Conservation (phyloP, 2,113 vertebrate genomes). For the Oncorhynchus clarkii region DNA sequence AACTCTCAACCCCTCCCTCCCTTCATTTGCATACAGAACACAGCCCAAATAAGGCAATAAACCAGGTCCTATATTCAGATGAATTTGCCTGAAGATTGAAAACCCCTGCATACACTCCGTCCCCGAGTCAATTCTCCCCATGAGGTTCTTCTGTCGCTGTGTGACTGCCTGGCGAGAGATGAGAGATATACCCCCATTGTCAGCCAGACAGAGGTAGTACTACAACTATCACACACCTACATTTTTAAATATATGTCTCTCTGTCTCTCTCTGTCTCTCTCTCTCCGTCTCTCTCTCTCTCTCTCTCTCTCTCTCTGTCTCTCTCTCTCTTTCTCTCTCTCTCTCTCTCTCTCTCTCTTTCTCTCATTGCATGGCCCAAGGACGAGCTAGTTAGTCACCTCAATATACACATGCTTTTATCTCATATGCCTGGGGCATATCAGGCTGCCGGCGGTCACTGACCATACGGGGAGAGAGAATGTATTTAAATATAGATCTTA, state of each 20-base stretch:
- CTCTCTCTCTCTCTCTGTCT: too few relatives aligned
- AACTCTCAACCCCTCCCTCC: conserved; percentile 38
- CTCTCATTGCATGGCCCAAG: conserved; percentile 59
- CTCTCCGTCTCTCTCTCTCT: too few relatives aligned
- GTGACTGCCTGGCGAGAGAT: neutral
- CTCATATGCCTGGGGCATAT: conserved; percentile 61
- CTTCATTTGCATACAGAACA: conserved; percentile 80
- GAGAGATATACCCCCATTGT: conserved; percentile 48
- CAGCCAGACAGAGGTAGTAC: conserved; percentile 65
- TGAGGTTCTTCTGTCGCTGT: conserved; percentile 17
- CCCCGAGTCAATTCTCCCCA: conserved; percentile 56
- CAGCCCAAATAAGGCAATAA: conserved; percentile 83
- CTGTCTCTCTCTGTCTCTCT: too few relatives aligned
- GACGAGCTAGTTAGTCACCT: conserved; percentile 62
- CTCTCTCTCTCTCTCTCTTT: too few relatives aligned
- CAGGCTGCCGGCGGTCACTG: conserved; percentile 69
- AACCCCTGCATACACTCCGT: conserved; percentile 44
- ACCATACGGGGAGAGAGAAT: conserved; percentile 49
- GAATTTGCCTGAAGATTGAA: conserved; percentile 75
- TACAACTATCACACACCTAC: conserved; percentile 59
- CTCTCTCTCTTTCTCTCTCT: too few relatives aligned
- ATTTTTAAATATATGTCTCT: neutral
- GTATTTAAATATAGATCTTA: conserved; percentile 71
- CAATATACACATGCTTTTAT: conserved; percentile 72
- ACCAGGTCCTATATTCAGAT: conserved; percentile 80